Evolutionary conservation across 2,113 vertebrate species (phyloP), one percentile per base, ranked within the genome.

Genomic region (Gorilla gorilla): DNA sequence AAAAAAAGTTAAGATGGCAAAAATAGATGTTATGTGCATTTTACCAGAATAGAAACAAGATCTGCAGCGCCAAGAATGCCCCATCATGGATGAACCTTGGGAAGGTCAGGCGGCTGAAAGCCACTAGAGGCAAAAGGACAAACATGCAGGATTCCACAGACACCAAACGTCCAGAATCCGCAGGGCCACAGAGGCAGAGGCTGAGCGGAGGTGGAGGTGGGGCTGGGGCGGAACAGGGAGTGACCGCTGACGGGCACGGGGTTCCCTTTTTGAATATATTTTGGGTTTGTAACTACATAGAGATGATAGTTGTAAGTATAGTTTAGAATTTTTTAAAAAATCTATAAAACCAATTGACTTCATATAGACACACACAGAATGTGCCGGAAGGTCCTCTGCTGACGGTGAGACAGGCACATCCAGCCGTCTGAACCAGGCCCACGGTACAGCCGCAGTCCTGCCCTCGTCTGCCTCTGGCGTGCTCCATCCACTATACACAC

Each of bases 1-100:
- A 32, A 40, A 35, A 38, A 75, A 8, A 8, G 83, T n/a, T 43
- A n/a, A 20, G 48, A 18, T 0, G 13, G 13, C 3, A 25, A n/a
- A 32, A 48, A 43, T 16, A 30, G 6, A 8, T 2, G 18, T 50
- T n/a, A 6, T 2, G 0, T 55, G n/a, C 68, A 32, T 30, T 25
- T 75, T 48, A 40, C 16, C n/a, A 2, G 11, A 52, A 27, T 20
- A 43, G 13, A 66, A 30, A 38, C 32, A 23, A 40, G 75, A n/a
- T 55, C 17, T 20, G 30, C 20, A 2, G 11, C 16, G 10, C 17
- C 30, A n/a, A 16, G 20, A 52, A 16, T 6, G 0, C 5, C 17
- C 9, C 14, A 4, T 38, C 48, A 23, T 5, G 48, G 22, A 48
- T 23, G 50, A 80, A 12, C 50, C 55, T n/a, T 2, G 3, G 12